These are phyloP conservation scores for Thamnophis sirtalis DNA, from an alignment of 2,113 vertebrate genomes.

Conservation along the genomic window DNA sequence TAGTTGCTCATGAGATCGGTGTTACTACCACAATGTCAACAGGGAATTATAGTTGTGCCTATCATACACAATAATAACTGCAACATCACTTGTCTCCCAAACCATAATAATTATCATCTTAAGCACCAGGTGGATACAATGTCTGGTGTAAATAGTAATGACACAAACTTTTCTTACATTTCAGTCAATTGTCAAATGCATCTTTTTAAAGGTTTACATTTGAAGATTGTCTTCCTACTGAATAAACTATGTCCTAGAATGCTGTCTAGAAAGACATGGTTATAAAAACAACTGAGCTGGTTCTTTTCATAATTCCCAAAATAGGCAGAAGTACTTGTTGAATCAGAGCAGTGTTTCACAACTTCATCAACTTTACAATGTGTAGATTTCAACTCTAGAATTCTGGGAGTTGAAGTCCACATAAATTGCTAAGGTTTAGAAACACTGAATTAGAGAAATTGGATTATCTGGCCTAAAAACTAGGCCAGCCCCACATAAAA, in stretches of 20 bases:
- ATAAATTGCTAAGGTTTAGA: neutral
- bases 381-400: too few species aligned
- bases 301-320: neutral
- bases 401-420: neutral
- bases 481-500: neutral
- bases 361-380: neutral
- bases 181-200: neutral
- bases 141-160: neutral
- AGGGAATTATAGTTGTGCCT: neutral
- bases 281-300: neutral
- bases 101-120: neutral
- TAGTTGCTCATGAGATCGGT: neutral
- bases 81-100: neutral
- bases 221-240: neutral
- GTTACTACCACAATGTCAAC: neutral
- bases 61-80: neutral
- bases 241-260: neutral
- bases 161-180: neutral
- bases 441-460: neutral
- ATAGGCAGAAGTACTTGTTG: neutral
- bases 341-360: neutral
- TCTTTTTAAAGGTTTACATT: neutral
- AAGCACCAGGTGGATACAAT: neutral
- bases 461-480: neutral
- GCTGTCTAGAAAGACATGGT: neutral